These are phyloP conservation scores for Atherinosoma microstoma DNA, from an alignment of 2,797 vertebrate genomes.

Conservation along the genomic window DNA sequence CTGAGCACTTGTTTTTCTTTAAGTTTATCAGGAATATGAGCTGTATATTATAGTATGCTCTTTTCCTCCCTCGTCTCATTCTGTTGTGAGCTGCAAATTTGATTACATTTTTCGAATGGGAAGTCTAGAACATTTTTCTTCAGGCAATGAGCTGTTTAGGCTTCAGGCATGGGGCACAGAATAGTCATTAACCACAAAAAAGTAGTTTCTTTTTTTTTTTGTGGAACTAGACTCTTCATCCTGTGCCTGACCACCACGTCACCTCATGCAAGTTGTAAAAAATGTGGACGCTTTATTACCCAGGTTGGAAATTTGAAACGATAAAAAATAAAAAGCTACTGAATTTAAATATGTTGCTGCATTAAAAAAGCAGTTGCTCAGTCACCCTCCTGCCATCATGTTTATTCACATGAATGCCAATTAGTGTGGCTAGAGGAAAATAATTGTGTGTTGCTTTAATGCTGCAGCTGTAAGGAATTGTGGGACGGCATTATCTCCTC, in stretches of 20 bases:
- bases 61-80: neutral
- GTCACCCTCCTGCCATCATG: neutral
- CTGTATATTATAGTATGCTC: neutral
- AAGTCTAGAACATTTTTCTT: neutral
- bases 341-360: neutral
- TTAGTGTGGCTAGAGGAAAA: neutral
- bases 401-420: conserved; percentile 2
- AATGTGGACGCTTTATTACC: neutral
- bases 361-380: neutral
- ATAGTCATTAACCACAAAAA: neutral
- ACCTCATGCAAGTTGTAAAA: neutral
- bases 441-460: neutral
- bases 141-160: neutral
- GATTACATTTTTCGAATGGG: neutral
- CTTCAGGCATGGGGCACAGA: neutral
- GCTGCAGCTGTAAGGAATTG: neutral
- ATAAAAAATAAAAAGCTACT: neutral
- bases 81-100: neutral
- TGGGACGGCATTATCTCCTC: neutral
- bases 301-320: neutral
- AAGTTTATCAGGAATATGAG: neutral
- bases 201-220: neutral
- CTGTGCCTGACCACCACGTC: neutral
- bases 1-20: neutral
- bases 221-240: neutral